A percentile compares a stretch with the other conserved stretches of the same genome.
Evolutionary conservation across 2,888 invertebrate species (phyloP).

Genomic region (Choristoneura rosaceana): DNA sequence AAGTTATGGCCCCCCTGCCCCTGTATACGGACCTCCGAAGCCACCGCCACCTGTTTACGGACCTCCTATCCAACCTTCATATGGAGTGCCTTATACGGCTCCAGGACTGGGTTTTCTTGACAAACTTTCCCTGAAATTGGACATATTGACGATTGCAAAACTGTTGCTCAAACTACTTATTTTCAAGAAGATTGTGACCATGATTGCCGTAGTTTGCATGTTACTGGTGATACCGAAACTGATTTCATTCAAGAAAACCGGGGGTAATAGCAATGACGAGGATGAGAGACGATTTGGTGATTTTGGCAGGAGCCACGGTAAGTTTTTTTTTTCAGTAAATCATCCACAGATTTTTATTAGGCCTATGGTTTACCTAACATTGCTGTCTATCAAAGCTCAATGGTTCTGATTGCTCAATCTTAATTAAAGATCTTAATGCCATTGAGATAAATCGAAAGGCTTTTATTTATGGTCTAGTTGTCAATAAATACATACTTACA

Average conservation of each 20-base stretch:
- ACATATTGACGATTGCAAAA: conserved; percentile 90
- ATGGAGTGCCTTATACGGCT: conserved; percentile 85
- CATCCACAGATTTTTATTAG: conserved; percentile 5
- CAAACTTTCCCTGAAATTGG: conserved; percentile 89
- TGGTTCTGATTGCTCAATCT: too few species aligned
- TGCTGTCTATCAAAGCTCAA: not conserved
- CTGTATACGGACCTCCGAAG: conserved; percentile 69
- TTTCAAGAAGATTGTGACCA: conserved; percentile 93
- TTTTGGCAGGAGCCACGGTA: conserved; percentile 56
- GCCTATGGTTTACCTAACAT: not conserved
- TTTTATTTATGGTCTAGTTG: too few species aligned
- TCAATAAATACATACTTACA: too few species aligned
- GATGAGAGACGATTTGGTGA: conserved; percentile 68
- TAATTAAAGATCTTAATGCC: too few species aligned
- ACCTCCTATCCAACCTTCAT: conserved; percentile 73
- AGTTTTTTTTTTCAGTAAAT: conserved; percentile 48
- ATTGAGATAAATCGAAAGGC: too few species aligned
- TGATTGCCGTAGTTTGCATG: conserved; percentile 91
- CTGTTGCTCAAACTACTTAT: conserved; percentile 90
- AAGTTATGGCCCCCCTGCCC: conserved; percentile 70
- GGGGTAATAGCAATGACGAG: conserved; percentile 60
- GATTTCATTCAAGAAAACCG: conserved; percentile 78
- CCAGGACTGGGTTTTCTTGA: conserved; percentile 85
- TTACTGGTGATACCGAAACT: conserved; percentile 91
- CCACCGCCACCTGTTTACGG: conserved; percentile 67